These are phyloP conservation scores for Tiliqua scincoides DNA, from an alignment of 2,113 vertebrate genomes.

Conservation along the genomic window DNA sequence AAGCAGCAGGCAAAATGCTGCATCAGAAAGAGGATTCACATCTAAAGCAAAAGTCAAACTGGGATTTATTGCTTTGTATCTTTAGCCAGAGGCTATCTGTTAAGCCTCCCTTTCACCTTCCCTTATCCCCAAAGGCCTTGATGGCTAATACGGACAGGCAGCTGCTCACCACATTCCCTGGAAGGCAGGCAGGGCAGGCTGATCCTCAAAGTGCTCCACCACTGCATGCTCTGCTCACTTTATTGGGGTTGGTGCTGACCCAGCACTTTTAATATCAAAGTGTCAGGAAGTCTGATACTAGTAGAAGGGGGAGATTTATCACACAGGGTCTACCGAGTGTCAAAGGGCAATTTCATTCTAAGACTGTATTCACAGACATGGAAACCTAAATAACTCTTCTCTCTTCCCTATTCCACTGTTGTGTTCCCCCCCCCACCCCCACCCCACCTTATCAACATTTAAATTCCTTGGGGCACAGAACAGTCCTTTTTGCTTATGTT, in stretches of 20 bases:
- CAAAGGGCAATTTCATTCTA: background rate
- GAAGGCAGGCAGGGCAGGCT: constrained; percentile 17
- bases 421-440: no score
- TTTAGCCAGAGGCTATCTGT: constrained; percentile 29
- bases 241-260: background rate
- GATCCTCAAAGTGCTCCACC: background rate
- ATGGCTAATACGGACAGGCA: constrained; percentile 38
- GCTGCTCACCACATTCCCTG: constrained; percentile 46
- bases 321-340: background rate
- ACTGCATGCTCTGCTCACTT: background rate
- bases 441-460: background rate
- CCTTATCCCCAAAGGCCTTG: constrained; percentile 33
- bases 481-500: background rate
- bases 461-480: no score
- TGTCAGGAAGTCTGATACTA: background rate
- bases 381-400: background rate
- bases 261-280: background rate
- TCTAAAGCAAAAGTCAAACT: constrained; percentile 35
- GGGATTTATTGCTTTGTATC: constrained; percentile 50
- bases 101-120: constrained; percentile 45
- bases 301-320: background rate
- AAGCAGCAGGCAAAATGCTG: background rate
- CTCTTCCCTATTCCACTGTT: background rate
- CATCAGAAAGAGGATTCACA: constrained; percentile 15
- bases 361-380: background rate